Percentiles rank a stretch among this genome's conserved stretches.
These are phyloP conservation scores for Porites evermanni DNA, from an alignment of 92 coral and sea anemone genomes.

Conservation along the genomic window DNA sequence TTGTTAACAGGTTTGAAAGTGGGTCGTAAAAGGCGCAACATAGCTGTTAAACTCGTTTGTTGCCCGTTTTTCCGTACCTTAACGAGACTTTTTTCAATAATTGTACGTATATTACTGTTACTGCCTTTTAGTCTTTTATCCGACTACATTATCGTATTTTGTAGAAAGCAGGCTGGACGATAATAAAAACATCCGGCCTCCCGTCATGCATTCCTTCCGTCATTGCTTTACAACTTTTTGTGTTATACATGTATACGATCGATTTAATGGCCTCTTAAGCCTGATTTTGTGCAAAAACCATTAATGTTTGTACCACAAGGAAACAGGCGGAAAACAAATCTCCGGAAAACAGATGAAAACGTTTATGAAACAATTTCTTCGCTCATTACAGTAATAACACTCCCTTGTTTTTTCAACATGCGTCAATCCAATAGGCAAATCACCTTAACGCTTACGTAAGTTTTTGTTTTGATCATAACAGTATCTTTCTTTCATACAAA, in stretches of 20 bases:
- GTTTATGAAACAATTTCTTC: constrained; percentile 5
- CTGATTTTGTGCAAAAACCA: neutral
- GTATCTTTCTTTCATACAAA: neutral
- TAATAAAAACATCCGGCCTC: no score
- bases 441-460: neutral
- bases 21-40: no score
- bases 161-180: no score
- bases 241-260: neutral
- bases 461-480: neutral
- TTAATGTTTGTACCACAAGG: neutral
- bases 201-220: neutral
- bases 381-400: constrained; percentile 1
- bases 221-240: neutral
- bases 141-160: no score
- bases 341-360: constrained; percentile 7
- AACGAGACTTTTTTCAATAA: no score
- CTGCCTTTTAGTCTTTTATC: no score
- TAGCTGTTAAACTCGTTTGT: no score
- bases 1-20: no score
- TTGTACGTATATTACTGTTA: no score
- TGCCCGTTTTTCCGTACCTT: no score
- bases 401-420: neutral
- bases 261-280: neutral
- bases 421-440: neutral
- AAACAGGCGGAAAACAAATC: constrained; percentile 1